Conservation (phyloP, 2,113 vertebrate genomes). For the Nothocercus nigrocapillus region DNA sequence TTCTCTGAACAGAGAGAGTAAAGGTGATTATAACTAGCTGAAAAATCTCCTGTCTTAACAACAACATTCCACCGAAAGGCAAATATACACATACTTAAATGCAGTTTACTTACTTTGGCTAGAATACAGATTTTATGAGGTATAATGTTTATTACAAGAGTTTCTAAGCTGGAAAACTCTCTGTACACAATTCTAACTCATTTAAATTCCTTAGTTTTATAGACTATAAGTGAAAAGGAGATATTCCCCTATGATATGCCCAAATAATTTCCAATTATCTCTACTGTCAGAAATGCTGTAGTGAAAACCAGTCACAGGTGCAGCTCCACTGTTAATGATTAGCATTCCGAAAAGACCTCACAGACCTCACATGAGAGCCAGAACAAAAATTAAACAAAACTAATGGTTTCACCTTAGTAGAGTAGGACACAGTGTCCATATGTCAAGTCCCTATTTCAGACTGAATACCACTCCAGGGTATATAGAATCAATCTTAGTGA, state of each 20-base stretch:
- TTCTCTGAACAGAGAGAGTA: not conserved
- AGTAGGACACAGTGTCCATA: not conserved
- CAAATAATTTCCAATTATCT: slow-evolving; percentile 27
- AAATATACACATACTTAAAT: not conserved
- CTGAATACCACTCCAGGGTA: not conserved
- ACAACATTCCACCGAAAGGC: not conserved
- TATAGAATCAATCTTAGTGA: not conserved
- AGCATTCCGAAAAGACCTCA: too few species aligned
- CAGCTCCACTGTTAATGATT: not conserved
- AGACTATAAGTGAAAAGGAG: not conserved
- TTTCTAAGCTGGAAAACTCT: slow-evolving; percentile 9
- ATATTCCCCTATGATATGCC: not conserved
- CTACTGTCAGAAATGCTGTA: slow-evolving; percentile 2
- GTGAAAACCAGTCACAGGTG: not conserved
- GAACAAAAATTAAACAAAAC: not conserved
- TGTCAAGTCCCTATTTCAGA: not conserved
- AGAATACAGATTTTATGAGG: not conserved
- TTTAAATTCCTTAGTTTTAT: slow-evolving; percentile 20
- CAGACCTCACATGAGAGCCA: fast-evolving
- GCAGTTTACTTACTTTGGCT: slow-evolving; percentile 11
- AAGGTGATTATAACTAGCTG: not conserved
- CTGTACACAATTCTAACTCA: not conserved
- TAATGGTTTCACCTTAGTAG: not conserved
- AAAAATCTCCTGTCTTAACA: slow-evolving; percentile 3
- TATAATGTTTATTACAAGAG: not conserved